Evolutionary conservation across 2,888 invertebrate genomes (phyloP), one percentile per base, ranked within the genome.

Genomic region (Ectemnius cavifrons): DNA sequence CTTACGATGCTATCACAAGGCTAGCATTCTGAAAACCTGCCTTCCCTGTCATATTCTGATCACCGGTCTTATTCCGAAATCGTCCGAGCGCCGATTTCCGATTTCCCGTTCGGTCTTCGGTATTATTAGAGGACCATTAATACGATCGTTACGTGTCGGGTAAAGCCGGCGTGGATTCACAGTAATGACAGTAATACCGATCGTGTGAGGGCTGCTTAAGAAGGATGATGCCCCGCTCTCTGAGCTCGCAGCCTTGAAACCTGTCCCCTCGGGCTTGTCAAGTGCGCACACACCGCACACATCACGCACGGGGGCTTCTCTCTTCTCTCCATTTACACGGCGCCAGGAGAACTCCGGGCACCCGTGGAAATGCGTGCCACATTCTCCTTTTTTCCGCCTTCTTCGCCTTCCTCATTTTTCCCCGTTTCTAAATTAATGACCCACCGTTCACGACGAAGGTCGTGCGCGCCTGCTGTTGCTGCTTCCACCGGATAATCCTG

Each of bases 161-260:
- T 37, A 37, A 37, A 37, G 37, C 6, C 37, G 37, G 11, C 37
- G 37, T 37, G 37, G 37, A 37, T 37, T 8, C 37, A 11, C 8
- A 37, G 11, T 37, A 37, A 37, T 37, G 37, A 37, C 37, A 37
- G 37, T 37, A 37, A 37, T 37, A 37, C 37, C 37, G 37, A 37
- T 37, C 37, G 37, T 37, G 37, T 37, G 37, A 37, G 37, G 37
- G 37, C 37, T 37, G 37, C 37, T 37, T 37, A 37, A 37, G 37
- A 37, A 37, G 37, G 37, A 37, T 37, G 37, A 37, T 37, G 28
- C 62, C 37, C 37, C 37, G 37, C 37, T 37, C 63, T 73, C 82
- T 77, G 83, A 82, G 78, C 82, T 70, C 69, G 77, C 58, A 82
- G 58, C 84, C 84, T 81, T 82, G 84, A 74, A 82, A 75, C 73